Evolutionary conservation across 2,888 invertebrate species (phyloP).

Genomic region (Leptopilina syphax): DNA sequence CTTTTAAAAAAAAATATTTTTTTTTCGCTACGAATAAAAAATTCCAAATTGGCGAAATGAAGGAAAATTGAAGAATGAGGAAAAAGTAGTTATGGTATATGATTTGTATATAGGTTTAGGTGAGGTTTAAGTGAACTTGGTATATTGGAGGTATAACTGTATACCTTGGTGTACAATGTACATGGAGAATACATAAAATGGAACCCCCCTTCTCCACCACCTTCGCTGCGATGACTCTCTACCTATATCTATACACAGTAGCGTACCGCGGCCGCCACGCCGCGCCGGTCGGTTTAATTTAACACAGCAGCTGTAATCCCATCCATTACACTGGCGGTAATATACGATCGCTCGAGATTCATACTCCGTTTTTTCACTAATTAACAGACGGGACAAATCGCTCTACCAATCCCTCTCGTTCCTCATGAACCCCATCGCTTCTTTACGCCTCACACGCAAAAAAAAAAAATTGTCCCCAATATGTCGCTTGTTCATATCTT

Average conservation of each 20-base stretch:
- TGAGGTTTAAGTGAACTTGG: conserved; percentile 40
- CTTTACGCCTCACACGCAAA: conserved; percentile 56
- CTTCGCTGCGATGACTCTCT: conserved; percentile 57
- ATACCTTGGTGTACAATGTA: conserved; percentile 57
- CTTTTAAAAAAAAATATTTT: no score
- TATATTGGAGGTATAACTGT: conserved; percentile 60
- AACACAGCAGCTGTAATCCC: conserved; percentile 78
- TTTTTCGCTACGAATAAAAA: no score
- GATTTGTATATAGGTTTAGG: not conserved
- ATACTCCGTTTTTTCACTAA: conserved; percentile 78
- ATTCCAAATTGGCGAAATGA: no score
- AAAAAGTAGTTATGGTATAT: no score
- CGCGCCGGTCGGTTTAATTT: conserved; percentile 76
- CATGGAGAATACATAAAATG: conserved; percentile 64
- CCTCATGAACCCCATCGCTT: conserved; percentile 56
- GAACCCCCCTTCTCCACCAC: conserved; percentile 46
- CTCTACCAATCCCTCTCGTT: conserved; percentile 69
- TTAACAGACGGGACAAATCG: conserved; percentile 78
- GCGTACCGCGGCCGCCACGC: conserved; percentile 72
- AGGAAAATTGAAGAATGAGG: not conserved
- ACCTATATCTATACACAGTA: conserved; percentile 71
- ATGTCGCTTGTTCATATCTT: conserved; percentile 54
- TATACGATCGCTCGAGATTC: conserved; percentile 78
- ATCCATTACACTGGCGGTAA: conserved; percentile 76
- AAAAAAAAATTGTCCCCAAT: conserved; percentile 51